phyloP scores from a whole-genome alignment of 1,140 invertebrate genomes.

The Araneus ventricosus region DNA sequence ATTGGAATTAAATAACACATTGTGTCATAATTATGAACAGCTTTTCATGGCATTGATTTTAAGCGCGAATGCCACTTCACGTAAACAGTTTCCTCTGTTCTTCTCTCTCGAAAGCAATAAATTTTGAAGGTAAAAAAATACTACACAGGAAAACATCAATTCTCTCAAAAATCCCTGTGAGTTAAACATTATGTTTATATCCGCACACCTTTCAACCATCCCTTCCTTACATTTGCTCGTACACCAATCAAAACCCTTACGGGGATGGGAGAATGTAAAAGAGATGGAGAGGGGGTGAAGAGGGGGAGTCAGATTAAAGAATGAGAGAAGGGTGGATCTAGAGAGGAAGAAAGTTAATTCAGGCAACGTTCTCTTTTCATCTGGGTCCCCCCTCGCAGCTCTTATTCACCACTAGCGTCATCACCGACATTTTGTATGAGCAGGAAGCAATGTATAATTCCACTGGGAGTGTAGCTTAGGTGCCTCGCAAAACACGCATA shows the following conservation, averaged over 20 bases:
- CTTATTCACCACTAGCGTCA: constrained; percentile 42
- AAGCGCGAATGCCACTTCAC: not conserved
- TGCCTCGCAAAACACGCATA: constrained; percentile 66
- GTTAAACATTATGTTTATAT: constrained; percentile 66
- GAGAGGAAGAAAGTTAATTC: constrained; percentile 67
- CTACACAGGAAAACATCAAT: constrained; percentile 18
- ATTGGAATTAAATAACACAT: too few species aligned
- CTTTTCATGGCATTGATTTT: too few species aligned
- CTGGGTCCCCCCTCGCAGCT: not conserved
- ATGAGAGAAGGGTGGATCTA: constrained; percentile 50
- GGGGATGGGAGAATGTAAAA: not conserved
- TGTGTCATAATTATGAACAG: too few species aligned
- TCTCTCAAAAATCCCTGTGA: not conserved
- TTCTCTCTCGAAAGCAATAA: not conserved
- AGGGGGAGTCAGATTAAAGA: constrained; percentile 38
- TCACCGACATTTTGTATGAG: constrained; percentile 66
- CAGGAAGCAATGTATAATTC: constrained; percentile 72
- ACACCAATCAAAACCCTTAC: constrained; percentile 39
- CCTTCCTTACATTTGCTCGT: constrained; percentile 28
- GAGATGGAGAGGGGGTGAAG: not conserved
- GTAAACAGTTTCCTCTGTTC: not conserved
- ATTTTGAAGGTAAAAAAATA: not conserved
- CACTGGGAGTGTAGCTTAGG: constrained; percentile 65
- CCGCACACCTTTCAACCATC: constrained; percentile 20
- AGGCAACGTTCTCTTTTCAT: constrained; percentile 52